phyloP scores from a whole-genome alignment of 2,113 vertebrate species.

The Ovis canadensis region DNA sequence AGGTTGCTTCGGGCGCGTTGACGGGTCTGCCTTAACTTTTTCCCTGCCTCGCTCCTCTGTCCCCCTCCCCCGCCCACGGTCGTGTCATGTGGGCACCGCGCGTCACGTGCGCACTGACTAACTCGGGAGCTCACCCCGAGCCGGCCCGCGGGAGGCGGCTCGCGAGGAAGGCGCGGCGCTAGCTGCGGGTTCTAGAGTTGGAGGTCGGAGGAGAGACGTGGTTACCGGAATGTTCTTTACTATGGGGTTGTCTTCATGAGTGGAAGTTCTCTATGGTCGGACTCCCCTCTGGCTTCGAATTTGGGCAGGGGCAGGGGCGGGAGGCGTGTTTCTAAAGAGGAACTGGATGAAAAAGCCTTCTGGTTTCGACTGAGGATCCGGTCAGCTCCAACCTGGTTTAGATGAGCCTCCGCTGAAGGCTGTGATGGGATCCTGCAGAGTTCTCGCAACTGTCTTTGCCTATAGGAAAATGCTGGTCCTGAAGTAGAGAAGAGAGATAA shows the following conservation, averaged over 20 bases:
- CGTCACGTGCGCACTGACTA: constrained; percentile 69
- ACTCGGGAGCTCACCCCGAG: constrained; percentile 41
- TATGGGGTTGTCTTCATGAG: not conserved
- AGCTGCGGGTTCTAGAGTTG: not conserved
- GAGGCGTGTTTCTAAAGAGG: constrained; percentile 20
- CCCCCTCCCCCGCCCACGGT: constrained; percentile 36
- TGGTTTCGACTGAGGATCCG: not conserved
- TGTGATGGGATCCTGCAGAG: not conserved
- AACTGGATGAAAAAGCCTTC: not conserved
- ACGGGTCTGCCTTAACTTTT: constrained; percentile 66
- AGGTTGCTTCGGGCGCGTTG: not conserved
- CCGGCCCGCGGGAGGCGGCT: not conserved
- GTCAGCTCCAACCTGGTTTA: not conserved
- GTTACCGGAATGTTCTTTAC: not conserved
- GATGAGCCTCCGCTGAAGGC: not conserved
- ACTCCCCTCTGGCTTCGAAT: not conserved
- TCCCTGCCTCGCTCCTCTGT: not conserved
- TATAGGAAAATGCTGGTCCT: not conserved
- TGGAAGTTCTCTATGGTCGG: not conserved
- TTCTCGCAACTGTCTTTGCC: not conserved
- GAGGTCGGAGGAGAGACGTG: not conserved
- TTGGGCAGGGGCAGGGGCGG: not conserved
- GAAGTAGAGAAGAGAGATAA: not conserved
- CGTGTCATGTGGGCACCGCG: constrained; percentile 65
- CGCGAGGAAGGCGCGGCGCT: not conserved